Evolutionary conservation across 2,797 vertebrate species (phyloP), one percentile per base, ranked within the genome.

Genomic region (Spinus pinus): DNA sequence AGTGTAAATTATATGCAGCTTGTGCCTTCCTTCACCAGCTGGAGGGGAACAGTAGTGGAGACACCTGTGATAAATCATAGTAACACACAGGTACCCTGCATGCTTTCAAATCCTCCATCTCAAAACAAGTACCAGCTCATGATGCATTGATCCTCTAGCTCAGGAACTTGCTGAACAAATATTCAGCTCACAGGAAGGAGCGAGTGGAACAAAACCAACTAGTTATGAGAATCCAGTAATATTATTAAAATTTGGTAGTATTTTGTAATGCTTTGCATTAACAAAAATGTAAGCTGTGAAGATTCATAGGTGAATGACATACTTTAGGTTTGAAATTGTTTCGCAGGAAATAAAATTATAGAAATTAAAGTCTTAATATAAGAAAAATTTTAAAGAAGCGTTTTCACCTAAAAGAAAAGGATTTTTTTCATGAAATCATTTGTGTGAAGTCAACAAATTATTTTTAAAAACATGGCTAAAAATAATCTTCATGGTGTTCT

Each of bases 81-180:
- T 5, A 49, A 39, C 12, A 31, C 22, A 35, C 0, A 10, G 4
- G 9, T 64, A 9, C 6, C 9, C 22, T 14, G 8, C 14, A 24
- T 19, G 37, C 12, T 86, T 75, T 71, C 73, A 88, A 74, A 71
- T n/a, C 10, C 9, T 74, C 7, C 46, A 27, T 35, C 41, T 64
- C 22, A 64, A 80, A 70, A 49, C 18, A 79, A 44, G 4, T 35
- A 54, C 25, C 49, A 62, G 14, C 9, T 75, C 54, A 17, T 41
- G 19, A 18, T 2, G 0, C 7, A 6, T 9, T 69, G 28, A 58
- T 39, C 8, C 3, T 54, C 21, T 19, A 57, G 15, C 24, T 62
- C 20, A 39, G 17, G 12, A 86, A 24, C 3, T 23, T 67, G 11
- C 19, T 64, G 42, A 41, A 81, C 8, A 81, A 81, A 57, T 11